phyloP scores from a whole-genome alignment of 2,888 invertebrate genomes.

The Drosophila acutilabella region DNA sequence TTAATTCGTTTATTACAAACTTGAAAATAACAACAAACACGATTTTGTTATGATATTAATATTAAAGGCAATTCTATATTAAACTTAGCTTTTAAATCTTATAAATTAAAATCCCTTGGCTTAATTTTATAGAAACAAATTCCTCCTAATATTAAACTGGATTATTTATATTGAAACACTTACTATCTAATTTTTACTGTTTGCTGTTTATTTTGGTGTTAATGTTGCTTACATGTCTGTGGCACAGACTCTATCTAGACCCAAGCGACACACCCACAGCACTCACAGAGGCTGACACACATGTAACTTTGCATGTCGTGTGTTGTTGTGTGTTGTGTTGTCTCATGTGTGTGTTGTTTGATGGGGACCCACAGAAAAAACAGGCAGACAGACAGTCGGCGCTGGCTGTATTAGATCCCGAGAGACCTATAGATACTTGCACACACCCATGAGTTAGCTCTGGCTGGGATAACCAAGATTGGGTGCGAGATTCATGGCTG shows the following conservation, averaged over 20 bases:
- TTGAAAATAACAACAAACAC: too few relatives aligned
- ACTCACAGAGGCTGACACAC: slow-evolving; percentile 61
- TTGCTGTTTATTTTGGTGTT: slow-evolving; percentile 47
- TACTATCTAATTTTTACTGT: slow-evolving; percentile 67
- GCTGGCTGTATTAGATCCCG: slow-evolving; percentile 48
- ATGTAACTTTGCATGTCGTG: slow-evolving; percentile 70
- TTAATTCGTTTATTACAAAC: too few relatives aligned
- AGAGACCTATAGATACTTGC: slow-evolving; percentile 44
- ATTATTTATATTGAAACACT: slow-evolving; percentile 42
- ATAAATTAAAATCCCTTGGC: too few relatives aligned
- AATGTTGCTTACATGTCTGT: slow-evolving; percentile 41
- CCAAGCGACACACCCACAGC: slow-evolving; percentile 56
- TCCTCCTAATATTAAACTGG: neutral
- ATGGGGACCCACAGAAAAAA: slow-evolving; percentile 52
- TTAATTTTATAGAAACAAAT: too few relatives aligned
- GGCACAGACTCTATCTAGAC: slow-evolving; percentile 36
- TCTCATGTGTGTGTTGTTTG: neutral
- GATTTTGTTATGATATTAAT: too few relatives aligned
- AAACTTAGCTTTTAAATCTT: too few relatives aligned
- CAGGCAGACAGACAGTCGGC: slow-evolving; percentile 50
- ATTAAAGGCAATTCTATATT: too few relatives aligned
- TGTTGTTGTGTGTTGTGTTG: slow-evolving; percentile 21
- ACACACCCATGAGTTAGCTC: slow-evolving; percentile 60
- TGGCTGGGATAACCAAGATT: slow-evolving; percentile 26
- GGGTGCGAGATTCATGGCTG: slow-evolving; percentile 53